Base-by-base conservation (phyloP, 2,888 invertebrate species). In the Xestia xanthographa region DNA sequence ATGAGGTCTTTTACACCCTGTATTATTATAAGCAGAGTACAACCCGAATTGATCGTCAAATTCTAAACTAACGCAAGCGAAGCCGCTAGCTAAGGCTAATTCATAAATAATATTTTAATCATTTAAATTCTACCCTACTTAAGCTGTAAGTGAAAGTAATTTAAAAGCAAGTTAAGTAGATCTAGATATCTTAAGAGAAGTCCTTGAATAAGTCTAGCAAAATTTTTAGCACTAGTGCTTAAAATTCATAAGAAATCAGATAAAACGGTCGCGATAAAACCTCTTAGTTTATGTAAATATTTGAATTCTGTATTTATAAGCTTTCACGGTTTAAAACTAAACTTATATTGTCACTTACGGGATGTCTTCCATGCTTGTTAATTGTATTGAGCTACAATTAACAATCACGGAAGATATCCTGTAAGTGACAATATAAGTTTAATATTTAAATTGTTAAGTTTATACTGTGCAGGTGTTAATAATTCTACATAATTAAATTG, bases 161-260 rank as follows among this genome's bases (percentile, higher is more conserved):
- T 45, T 38, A 45, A 41, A 60, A 73, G 5, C 22, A 60, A 60
- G 26, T 74, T 14, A 60, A 60, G 45, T 58, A 38, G 38, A 38
- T 62, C n/a, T 29, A 58, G 26, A 58, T 17, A 29, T 17, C 17
- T 17, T 29, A 17, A n/a, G 20, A 29, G 9, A 29, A 48, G n/a
- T 8, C 38, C 26, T 73, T 73, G 58, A 56, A 38, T 48, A 60
- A 60, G 38, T 73, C 5, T 41, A n/a, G 14, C 5, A 6, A 72
- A 73, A 48, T 60, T 38, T 45, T 29, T 48, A 73, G 38, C 22
- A 8, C 17, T 20, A n/a, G 22, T 17, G 45, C n/a, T 60, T 73
- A 41, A 74, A 74, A 74, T 48, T 48, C 17, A 48, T 29, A 29
- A 73, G 29, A 48, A 29, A 60, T 41, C 38, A 41, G 20, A 74